These are phyloP conservation scores for Casuarius casuarius DNA, from an alignment of 2,113 vertebrate species.

Conservation along the genomic window DNA sequence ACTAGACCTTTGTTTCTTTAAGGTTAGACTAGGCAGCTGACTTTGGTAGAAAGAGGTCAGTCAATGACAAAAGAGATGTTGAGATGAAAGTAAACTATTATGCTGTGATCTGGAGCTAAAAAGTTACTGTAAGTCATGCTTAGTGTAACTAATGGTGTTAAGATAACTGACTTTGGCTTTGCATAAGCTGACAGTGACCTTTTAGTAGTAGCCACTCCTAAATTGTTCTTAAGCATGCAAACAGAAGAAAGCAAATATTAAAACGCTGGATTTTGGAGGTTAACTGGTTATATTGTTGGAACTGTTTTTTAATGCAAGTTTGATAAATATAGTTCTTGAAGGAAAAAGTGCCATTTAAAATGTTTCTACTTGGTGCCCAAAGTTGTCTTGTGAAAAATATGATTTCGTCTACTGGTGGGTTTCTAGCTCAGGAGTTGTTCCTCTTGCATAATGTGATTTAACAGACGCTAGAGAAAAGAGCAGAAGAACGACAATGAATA, in stretches of 20 bases:
- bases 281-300: not conserved
- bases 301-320: not conserved
- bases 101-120: slow-evolving; percentile 21
- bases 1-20: slow-evolving; percentile 44
- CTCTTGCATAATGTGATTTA: not conserved
- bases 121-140: slow-evolving; percentile 6
- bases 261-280: not conserved
- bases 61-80: slow-evolving; percentile 33
- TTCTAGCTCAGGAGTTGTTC: not conserved
- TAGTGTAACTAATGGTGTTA: not conserved
- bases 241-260: not conserved
- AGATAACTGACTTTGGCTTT: not conserved
- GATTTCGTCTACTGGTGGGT: not conserved
- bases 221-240: not conserved
- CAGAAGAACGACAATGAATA: not conserved
- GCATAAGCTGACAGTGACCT: slow-evolving; percentile 13
- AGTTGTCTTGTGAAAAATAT: not conserved
- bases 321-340: not conserved
- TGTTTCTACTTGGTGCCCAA: not conserved
- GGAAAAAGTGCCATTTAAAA: not conserved
- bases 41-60: slow-evolving; percentile 36
- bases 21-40: slow-evolving; percentile 47
- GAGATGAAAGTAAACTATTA: slow-evolving; percentile 35
- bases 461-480: not conserved
- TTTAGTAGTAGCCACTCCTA: not conserved